Evolutionary conservation across 2,113 vertebrate species (phyloP).

Genomic region (Synchiropus splendidus): DNA sequence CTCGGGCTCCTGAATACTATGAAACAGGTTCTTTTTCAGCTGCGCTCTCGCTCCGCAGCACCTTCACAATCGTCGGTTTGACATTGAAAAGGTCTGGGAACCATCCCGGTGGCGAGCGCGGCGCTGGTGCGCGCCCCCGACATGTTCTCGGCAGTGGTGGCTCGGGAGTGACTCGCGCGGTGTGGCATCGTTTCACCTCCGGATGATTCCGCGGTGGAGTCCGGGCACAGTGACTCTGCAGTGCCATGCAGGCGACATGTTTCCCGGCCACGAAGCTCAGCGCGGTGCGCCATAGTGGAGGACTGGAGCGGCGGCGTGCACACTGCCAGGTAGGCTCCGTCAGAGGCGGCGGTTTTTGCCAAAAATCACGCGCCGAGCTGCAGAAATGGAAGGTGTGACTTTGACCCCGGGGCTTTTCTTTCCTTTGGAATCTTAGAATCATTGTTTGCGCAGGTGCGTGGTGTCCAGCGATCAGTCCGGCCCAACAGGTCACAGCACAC

Average conservation of each 20-base stretch:
- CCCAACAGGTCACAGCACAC: slow-evolving; percentile 57
- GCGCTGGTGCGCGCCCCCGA: slow-evolving; percentile 37
- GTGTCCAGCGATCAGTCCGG: slow-evolving; percentile 6
- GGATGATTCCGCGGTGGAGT: slow-evolving; percentile 18
- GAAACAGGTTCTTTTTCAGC: not conserved
- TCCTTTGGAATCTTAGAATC: not conserved
- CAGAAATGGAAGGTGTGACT: no score
- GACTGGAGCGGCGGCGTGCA: slow-evolving; percentile 26
- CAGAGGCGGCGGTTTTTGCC: not conserved
- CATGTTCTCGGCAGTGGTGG: slow-evolving; percentile 18
- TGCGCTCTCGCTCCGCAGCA: slow-evolving; percentile 2
- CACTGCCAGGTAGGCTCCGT: slow-evolving; percentile 38
- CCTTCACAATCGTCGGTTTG: slow-evolving; percentile 8
- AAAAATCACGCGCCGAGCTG: no score
- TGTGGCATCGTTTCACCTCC: no score
- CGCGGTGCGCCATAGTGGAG: slow-evolving; percentile 35
- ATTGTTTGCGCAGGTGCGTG: not conserved
- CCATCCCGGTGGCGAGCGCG: slow-evolving; percentile 37
- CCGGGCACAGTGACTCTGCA: slow-evolving; percentile 12
- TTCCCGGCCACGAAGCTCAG: slow-evolving; percentile 25
- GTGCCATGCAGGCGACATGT: slow-evolving; percentile 43
- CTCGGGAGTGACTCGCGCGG: slow-evolving; percentile 7
- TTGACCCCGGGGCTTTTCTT: not conserved
- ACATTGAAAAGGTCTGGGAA: slow-evolving; percentile 27
- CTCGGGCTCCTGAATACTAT: slow-evolving; percentile 12